A percentile compares a stretch with the other conserved stretches of the same genome.
These are phyloP conservation scores for Urechis unicinctus DNA, from an alignment of 2,888 invertebrate species.

Conservation along the genomic window DNA sequence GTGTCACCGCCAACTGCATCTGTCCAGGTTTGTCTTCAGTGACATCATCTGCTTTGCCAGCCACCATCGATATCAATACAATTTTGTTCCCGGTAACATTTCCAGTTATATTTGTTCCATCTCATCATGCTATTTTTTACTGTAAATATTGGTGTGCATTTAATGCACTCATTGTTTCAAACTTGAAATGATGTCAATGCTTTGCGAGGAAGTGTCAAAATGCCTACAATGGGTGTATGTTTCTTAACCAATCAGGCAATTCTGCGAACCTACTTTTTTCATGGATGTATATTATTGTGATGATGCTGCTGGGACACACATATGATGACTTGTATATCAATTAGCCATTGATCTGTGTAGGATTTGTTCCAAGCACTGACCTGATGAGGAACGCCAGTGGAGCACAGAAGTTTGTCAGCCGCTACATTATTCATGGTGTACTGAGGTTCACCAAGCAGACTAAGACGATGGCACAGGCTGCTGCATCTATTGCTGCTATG, in stretches of 20 bases:
- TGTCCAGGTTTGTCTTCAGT: constrained; percentile 31
- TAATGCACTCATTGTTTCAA: too few species aligned
- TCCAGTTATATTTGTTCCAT: background rate
- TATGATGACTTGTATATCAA: background rate
- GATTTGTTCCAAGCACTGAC: constrained; percentile 34
- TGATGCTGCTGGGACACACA: background rate
- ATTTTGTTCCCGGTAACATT: too few species aligned
- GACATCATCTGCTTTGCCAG: too few species aligned
- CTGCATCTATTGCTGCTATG: constrained; percentile 25
- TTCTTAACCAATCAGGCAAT: background rate
- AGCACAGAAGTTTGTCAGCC: constrained; percentile 24
- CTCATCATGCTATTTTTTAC: background rate
- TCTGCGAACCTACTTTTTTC: too few species aligned
- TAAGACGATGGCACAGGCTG: constrained; percentile 26
- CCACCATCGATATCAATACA: too few species aligned
- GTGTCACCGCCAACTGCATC: constrained; percentile 30
- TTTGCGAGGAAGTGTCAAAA: too few species aligned
- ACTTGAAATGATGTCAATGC: too few species aligned
- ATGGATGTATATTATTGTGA: background rate
- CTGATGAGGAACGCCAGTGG: constrained; percentile 23
- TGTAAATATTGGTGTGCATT: too few species aligned
- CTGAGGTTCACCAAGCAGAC: constrained; percentile 27
- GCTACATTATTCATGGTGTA: constrained; percentile 25
- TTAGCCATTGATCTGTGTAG: constrained; percentile 14
- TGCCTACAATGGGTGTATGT: background rate